phyloP scores from a whole-genome alignment of 2,113 vertebrate genomes.

The Thunnus thynnus region DNA sequence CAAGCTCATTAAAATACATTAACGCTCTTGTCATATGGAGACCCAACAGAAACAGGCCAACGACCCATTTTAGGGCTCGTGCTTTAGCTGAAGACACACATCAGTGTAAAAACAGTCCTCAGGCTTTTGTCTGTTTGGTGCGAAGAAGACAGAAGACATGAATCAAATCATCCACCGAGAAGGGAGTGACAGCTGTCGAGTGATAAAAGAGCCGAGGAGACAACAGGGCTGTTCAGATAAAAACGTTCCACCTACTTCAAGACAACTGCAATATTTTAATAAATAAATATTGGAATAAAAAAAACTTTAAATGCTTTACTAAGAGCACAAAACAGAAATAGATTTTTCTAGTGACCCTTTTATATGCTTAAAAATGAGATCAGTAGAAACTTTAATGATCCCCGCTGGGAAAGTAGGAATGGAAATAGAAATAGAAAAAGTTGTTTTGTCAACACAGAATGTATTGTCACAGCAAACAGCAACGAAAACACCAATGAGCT shows the following conservation, averaged over 20 bases:
- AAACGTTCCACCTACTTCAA: not conserved
- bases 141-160: constrained; percentile 20
- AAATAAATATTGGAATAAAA: not conserved
- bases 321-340: not conserved
- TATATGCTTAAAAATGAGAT: not conserved
- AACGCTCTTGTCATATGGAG: not conserved
- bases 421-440: not conserved
- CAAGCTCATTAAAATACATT: constrained; percentile 10
- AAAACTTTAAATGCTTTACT: not conserved
- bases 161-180: constrained; percentile 23
- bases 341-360: not conserved
- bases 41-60: constrained; percentile 10
- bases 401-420: not conserved
- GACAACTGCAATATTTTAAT: not conserved
- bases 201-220: constrained; percentile 17
- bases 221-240: not conserved
- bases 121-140: constrained; percentile 15
- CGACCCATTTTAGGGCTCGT: constrained; percentile 25
- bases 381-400: not conserved
- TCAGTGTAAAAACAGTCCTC: not conserved
- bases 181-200: constrained; percentile 39
- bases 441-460: not conserved
- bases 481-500: too few species aligned
- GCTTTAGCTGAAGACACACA: not conserved
- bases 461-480: too few species aligned